Conservation (phyloP, 1,140 invertebrate genomes). For the Apis florea region DNA sequence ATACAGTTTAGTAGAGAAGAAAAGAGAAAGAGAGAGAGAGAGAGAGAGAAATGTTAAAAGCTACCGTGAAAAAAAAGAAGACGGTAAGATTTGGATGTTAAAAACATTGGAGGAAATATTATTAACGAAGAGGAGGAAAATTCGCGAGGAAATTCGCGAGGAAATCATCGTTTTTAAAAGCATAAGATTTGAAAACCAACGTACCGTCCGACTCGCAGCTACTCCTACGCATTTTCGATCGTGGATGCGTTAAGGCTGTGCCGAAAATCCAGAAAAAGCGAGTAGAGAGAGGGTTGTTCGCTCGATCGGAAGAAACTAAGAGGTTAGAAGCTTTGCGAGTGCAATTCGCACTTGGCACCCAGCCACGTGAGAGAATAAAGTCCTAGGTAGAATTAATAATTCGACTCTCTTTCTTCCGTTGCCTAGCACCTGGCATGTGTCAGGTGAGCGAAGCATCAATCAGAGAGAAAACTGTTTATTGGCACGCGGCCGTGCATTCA, state of each 20-base stretch:
- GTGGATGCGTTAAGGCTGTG: too few species aligned
- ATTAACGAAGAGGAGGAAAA: too few species aligned
- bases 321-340: constrained; percentile 40
- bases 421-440: constrained; percentile 52
- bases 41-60: too few species aligned
- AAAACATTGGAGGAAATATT: background rate
- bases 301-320: constrained; percentile 45
- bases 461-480: constrained; percentile 48
- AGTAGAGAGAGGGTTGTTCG: constrained; percentile 3
- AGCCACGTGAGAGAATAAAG: constrained; percentile 58
- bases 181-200: background rate
- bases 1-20: fast-evolving
- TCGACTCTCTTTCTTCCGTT: constrained; percentile 39
- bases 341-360: constrained; percentile 60
- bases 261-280: background rate
- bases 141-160: background rate
- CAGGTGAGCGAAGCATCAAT: constrained; percentile 57
- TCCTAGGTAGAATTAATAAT: constrained; percentile 60
- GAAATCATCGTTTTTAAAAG: background rate
- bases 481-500: constrained; percentile 17
- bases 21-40: background rate
- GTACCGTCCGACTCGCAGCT: background rate
- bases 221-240: background rate
- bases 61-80: background rate
- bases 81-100: background rate